A percentile compares a stretch with the other conserved stretches of the same genome.
phyloP scores from a whole-genome alignment of 2,113 vertebrate genomes.

The Leiothrix lutea region DNA sequence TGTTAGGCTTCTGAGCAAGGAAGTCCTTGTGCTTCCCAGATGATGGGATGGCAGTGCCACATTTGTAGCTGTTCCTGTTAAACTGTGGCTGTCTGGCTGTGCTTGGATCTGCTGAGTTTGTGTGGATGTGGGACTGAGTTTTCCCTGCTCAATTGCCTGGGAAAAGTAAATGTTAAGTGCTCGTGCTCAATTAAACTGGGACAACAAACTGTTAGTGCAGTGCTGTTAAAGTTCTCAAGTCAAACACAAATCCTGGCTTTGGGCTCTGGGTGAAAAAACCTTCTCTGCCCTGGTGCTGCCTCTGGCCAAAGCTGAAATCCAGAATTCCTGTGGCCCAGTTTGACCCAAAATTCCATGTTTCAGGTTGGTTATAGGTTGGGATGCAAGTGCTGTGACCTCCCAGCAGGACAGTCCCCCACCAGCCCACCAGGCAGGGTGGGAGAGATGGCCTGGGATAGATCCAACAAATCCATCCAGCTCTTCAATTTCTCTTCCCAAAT shows the following conservation, averaged over 20 bases:
- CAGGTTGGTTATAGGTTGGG: neutral
- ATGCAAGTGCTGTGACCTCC: neutral
- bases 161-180: neutral
- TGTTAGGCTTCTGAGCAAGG: fast-evolving
- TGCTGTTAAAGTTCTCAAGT: fast-evolving
- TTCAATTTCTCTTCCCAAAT: neutral
- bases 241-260: neutral
- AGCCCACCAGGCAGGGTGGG: fast-evolving
- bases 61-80: neutral
- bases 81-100: neutral
- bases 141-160: neutral
- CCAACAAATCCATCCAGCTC: neutral
- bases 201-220: neutral
- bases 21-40: neutral
- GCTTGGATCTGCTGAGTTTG: neutral
- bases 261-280: neutral
- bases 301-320: neutral
- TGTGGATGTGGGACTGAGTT: neutral
- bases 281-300: too few species aligned
- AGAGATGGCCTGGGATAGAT: neutral
- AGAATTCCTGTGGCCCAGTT: fast-evolving
- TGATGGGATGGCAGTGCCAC: neutral
- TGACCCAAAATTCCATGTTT: neutral
- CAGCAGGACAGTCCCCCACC: neutral
- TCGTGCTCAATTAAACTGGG: neutral